These are phyloP conservation scores for Trimorus sp. DNA, from an alignment of 2,888 invertebrate genomes.

Conservation along the genomic window DNA sequence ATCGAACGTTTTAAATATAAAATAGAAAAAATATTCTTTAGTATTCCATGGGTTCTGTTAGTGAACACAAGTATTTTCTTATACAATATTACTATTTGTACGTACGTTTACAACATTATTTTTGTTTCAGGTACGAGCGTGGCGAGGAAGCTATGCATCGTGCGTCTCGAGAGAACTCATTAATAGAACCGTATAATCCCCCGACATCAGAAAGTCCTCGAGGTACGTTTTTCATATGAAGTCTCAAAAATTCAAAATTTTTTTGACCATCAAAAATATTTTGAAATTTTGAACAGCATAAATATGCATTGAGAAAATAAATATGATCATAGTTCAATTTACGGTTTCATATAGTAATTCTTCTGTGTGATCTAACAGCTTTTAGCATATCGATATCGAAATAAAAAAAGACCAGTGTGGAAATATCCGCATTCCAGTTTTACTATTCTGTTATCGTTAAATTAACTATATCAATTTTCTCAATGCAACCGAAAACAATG, in stretches of 20 bases:
- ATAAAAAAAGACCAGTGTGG: not conserved
- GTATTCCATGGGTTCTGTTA: too few species aligned
- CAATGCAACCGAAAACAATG: slow-evolving; percentile 13
- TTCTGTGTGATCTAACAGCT: not conserved
- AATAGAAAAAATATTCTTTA: too few species aligned
- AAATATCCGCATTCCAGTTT: slow-evolving; percentile 6
- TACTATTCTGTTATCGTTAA: slow-evolving; percentile 41
- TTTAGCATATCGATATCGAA: too few species aligned
- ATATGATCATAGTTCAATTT: slow-evolving; percentile 40
- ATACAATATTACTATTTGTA: too few species aligned
- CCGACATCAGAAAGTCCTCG: slow-evolving; percentile 78
- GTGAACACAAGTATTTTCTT: too few species aligned
- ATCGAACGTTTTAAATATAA: too few species aligned
- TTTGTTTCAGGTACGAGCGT: slow-evolving; percentile 75
- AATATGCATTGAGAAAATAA: slow-evolving; percentile 23
- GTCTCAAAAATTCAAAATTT: slow-evolving; percentile 44
- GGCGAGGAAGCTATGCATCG: slow-evolving; percentile 77
- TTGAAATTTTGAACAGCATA: slow-evolving; percentile 38
- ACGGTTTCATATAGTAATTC: slow-evolving; percentile 44
- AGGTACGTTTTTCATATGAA: slow-evolving; percentile 71
- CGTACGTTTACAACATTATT: too few species aligned
- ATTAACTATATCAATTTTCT: slow-evolving; percentile 38
- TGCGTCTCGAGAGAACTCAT: slow-evolving; percentile 81
- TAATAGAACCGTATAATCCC: slow-evolving; percentile 83
- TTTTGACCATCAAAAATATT: slow-evolving; percentile 48